Evolutionary conservation across 2,888 invertebrate genomes (phyloP).

Genomic region (Perizoma affinitatum): DNA sequence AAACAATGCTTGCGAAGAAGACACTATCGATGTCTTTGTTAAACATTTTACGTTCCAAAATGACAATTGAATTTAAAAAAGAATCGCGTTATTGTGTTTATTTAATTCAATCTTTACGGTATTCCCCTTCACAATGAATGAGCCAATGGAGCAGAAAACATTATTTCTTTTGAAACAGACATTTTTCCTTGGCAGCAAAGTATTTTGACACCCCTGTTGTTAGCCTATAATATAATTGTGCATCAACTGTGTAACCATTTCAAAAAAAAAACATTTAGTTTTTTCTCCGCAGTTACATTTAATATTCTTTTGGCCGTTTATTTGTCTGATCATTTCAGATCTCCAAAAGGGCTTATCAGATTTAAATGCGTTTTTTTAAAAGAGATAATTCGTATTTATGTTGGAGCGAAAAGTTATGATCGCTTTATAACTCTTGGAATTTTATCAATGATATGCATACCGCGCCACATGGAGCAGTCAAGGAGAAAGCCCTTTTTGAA

Average conservation of each 20-base stretch:
- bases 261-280: background rate
- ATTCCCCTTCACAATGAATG: conserved; percentile 51
- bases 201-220: conserved; percentile 52
- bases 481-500: no score
- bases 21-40: background rate
- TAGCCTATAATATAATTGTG: conserved; percentile 29
- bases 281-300: background rate
- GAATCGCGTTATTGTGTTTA: conserved; percentile 35
- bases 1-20: conserved; percentile 10
- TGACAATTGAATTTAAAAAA: conserved; percentile 25
- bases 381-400: no score
- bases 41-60: conserved; percentile 9
- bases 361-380: no score
- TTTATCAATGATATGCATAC: no score
- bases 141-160: conserved; percentile 63
- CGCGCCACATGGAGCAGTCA: no score
- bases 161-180: conserved; percentile 64
- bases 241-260: no score
- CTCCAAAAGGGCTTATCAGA: no score
- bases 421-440: no score
- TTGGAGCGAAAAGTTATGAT: no score
- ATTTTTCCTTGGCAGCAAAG: conserved; percentile 53
- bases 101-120: conserved; percentile 40
- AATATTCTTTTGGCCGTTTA: no score
- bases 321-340: no score